phyloP scores from a whole-genome alignment of 37 sponge, comb jelly and placozoan genomes.

The Amphimedon queenslandica region DNA sequence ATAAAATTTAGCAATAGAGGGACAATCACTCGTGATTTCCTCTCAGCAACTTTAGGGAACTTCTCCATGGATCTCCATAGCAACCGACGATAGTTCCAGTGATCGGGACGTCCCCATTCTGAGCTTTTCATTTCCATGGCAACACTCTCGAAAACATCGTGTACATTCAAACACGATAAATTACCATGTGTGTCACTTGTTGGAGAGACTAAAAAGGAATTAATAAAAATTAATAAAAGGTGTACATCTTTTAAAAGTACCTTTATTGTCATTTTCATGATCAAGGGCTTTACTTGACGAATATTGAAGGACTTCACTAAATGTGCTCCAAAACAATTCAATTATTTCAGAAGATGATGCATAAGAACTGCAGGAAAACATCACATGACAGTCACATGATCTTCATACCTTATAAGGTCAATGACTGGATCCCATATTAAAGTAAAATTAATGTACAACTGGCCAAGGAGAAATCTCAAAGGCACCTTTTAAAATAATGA shows the following conservation, averaged over 20 bases:
- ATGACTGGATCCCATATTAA: slow-evolving; percentile 67
- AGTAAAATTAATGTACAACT: slow-evolving; percentile 83
- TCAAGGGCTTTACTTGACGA: slow-evolving; percentile 11
- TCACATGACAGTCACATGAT: neutral
- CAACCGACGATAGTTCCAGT: slow-evolving; percentile 60
- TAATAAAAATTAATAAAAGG: no score
- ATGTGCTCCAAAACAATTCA: slow-evolving; percentile 74
- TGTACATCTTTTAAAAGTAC: no score
- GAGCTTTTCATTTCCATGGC: no score
- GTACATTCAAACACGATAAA: no score
- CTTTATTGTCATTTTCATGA: no score
- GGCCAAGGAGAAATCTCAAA: slow-evolving; percentile 70
- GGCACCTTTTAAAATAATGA: slow-evolving; percentile 57
- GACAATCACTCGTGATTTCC: slow-evolving; percentile 56
- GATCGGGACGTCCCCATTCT: slow-evolving; percentile 62
- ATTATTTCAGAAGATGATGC: slow-evolving; percentile 51
- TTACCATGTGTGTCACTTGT: no score
- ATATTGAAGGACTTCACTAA: slow-evolving; percentile 30
- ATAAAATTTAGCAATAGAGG: slow-evolving; percentile 68
- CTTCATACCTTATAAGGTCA: slow-evolving; percentile 55
- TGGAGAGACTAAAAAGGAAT: no score
- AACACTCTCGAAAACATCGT: no score
- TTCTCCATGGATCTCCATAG: slow-evolving; percentile 63
- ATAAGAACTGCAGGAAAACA: slow-evolving; percentile 33
- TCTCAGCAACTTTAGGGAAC: slow-evolving; percentile 43